These are phyloP conservation scores for Enteromius radiatus DNA, from an alignment of 2,797 vertebrate species.

Conservation along the genomic window DNA sequence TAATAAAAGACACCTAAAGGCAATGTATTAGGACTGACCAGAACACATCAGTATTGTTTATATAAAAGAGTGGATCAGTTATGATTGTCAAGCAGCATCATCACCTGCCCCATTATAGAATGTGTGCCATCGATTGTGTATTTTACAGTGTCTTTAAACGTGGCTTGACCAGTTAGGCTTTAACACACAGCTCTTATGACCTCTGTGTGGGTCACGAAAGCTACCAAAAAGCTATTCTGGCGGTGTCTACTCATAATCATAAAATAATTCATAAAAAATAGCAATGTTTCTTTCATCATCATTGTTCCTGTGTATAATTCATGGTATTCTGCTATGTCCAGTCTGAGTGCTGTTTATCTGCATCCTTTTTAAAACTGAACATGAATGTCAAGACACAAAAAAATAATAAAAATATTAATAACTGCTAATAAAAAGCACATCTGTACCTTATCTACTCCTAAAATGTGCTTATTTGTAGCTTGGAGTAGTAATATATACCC, in stretches of 20 bases:
- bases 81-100: not conserved
- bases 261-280: not conserved
- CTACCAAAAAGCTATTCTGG: not conserved
- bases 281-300: not conserved
- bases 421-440: not conserved
- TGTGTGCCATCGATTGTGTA: not conserved
- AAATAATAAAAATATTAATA: no score
- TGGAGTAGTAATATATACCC: not conserved
- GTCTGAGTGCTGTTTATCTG: conserved; percentile 66
- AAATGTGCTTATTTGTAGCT: not conserved
- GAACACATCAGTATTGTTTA: not conserved
- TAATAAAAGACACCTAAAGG: not conserved
- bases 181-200: not conserved
- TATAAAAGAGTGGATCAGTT: not conserved
- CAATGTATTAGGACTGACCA: not conserved
- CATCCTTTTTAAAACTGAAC: not conserved
- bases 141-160: not conserved
- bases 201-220: not conserved
- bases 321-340: no score
- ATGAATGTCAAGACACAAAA: not conserved
- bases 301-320: no score
- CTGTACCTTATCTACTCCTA: not conserved
- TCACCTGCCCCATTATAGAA: no score
- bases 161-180: not conserved
- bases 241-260: not conserved